These are phyloP conservation scores for Falco peregrinus DNA, from an alignment of 2,797 vertebrate species.

Conservation along the genomic window DNA sequence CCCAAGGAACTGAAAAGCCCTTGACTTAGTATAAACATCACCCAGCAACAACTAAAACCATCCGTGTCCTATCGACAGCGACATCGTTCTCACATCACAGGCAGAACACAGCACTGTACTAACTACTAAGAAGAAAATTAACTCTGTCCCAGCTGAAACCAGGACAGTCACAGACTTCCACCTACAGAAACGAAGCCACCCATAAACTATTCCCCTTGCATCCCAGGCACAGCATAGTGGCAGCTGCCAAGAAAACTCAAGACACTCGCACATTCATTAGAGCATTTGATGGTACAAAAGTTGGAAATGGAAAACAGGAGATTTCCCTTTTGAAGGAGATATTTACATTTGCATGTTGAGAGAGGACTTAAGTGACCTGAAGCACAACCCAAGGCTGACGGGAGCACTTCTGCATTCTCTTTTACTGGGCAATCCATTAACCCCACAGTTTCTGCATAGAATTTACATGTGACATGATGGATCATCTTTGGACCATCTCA, in stretches of 20 bases:
- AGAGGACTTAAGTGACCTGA: not conserved
- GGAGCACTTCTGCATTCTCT: not conserved
- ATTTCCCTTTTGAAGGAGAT: not conserved
- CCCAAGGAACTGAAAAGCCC: no score
- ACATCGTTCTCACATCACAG: no score
- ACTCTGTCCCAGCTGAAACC: no score
- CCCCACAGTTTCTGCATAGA: not conserved
- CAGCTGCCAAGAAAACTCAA: not conserved
- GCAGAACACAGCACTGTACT: no score
- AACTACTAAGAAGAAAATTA: no score
- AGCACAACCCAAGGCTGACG: not conserved
- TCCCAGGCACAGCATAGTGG: not conserved
- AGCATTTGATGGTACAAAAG: not conserved
- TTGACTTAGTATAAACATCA: no score
- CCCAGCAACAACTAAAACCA: no score
- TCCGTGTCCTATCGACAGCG: no score
- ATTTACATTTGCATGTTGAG: not conserved
- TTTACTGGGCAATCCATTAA: not conserved
- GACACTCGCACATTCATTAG: not conserved
- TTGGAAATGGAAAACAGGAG: not conserved
- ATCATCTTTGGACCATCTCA: not conserved
- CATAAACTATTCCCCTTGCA: not conserved
- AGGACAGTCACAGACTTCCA: not conserved
- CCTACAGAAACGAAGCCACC: not conserved
- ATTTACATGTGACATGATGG: not conserved